A percentile compares a stretch with the other conserved stretches of the same genome.
These are phyloP conservation scores for Macrotus californicus DNA, from an alignment of 2,113 vertebrate genomes.

Conservation along the genomic window DNA sequence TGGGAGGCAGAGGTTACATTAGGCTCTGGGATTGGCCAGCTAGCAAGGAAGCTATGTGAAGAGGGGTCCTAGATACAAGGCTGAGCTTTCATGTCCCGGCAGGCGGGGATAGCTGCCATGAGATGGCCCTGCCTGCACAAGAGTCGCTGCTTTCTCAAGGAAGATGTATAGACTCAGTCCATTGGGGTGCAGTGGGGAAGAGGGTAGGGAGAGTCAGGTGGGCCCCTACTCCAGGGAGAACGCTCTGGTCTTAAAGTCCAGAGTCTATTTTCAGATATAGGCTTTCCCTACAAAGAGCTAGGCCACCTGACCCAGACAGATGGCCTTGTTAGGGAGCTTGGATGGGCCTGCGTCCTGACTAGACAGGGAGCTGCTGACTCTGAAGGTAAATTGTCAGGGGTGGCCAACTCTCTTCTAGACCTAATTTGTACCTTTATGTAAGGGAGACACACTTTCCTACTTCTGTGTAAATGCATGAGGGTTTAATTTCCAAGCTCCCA, in stretches of 20 bases:
- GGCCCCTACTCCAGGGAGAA: background rate
- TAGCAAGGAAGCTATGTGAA: background rate
- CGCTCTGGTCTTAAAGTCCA: background rate
- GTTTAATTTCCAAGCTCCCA: background rate
- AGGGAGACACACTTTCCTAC: background rate
- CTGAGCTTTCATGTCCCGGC: background rate
- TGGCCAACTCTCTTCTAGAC: background rate
- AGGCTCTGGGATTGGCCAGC: background rate
- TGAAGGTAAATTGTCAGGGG: background rate
- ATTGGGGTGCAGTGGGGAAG: too few relatives aligned
- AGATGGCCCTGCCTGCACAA: background rate
- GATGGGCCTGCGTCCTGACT: background rate
- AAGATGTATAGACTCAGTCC: background rate
- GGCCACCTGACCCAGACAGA: background rate
- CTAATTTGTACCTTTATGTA: background rate
- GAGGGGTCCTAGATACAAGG: background rate
- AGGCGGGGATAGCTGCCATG: background rate
- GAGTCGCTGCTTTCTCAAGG: background rate
- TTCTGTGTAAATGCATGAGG: background rate
- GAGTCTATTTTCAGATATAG: background rate
- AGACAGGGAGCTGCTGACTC: background rate
- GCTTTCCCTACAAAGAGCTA: background rate
- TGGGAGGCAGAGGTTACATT: background rate
- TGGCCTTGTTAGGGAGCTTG: background rate
- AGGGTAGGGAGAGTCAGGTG: background rate